phyloP scores from a whole-genome alignment of 23 tunicate genomes.

The Oikopleura dioica region DNA sequence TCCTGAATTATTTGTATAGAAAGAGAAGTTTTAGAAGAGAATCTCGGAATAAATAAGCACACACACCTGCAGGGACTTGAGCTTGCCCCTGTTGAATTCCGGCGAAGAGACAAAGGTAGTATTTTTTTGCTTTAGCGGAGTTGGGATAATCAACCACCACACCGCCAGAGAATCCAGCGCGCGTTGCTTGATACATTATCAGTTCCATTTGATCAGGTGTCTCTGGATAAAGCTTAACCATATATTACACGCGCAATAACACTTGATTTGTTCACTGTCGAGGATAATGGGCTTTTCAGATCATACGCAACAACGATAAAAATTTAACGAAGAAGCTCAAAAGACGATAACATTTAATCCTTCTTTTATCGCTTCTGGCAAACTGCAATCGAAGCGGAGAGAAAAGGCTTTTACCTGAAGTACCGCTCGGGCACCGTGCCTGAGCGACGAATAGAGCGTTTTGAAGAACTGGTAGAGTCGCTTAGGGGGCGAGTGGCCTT shows the following conservation, averaged over 20 bases:
- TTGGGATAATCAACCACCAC: conserved; percentile 87
- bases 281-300: too few species aligned
- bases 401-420: conserved; percentile 32
- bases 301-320: background rate
- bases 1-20: too few species aligned
- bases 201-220: conserved; percentile 80
- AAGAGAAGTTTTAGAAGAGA: too few species aligned
- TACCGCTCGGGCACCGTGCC: conserved; percentile 73
- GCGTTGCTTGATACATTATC: conserved; percentile 52
- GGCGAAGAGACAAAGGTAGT: conserved; percentile 79
- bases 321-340: too few species aligned
- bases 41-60: background rate
- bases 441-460: conserved; percentile 53
- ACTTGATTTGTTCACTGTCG: background rate
- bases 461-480: conserved; percentile 55
- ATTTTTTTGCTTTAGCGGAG: conserved; percentile 88
- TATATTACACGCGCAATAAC: background rate
- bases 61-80: conserved; percentile 38
- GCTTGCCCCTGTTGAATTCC: conserved; percentile 21
- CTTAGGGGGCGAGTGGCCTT: conserved; percentile 44
- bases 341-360: too few species aligned
- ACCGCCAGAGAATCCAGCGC: conserved; percentile 93
- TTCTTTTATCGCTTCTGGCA: too few species aligned
- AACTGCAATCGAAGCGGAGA: too few species aligned
- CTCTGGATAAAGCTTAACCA: conserved; percentile 60